phyloP scores from a whole-genome alignment of 2,888 invertebrate species.

The Drosophila demipolita region DNA sequence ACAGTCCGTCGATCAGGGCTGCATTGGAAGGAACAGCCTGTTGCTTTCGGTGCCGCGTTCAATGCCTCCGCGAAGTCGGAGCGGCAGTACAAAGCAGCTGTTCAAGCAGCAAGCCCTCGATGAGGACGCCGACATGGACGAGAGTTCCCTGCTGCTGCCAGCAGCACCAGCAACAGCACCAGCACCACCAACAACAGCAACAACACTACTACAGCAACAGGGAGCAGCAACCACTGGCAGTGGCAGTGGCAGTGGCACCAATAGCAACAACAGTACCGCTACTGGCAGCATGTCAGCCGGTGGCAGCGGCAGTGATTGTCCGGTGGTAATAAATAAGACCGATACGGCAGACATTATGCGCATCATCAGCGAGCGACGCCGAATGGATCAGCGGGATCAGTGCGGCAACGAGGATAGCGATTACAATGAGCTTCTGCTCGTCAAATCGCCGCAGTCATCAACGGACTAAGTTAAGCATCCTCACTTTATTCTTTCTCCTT shows the following conservation, averaged over 20 bases:
- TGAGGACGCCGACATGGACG: conserved; percentile 86
- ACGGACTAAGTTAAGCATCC: conserved; percentile 64
- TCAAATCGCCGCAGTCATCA: conserved; percentile 84
- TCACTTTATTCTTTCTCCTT: background rate
- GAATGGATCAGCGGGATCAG: conserved; percentile 83
- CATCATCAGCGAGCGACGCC: conserved; percentile 85
- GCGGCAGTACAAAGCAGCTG: conserved; percentile 86
- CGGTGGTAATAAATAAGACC: conserved; percentile 75
- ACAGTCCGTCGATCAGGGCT: conserved; percentile 82
- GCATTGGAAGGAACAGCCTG: conserved; percentile 71
- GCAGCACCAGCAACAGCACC: conserved; percentile 20
- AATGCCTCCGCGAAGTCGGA: conserved; percentile 85
- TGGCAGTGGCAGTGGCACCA: conserved; percentile 4
- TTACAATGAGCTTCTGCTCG: conserved; percentile 84
- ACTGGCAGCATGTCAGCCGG: background rate
- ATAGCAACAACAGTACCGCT: background rate
- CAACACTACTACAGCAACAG: conserved; percentile 8
- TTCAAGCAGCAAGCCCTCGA: conserved; percentile 87
- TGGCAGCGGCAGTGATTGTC: conserved; percentile 8
- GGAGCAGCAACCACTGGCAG: conserved; percentile 7
- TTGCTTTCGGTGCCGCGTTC: conserved; percentile 83
- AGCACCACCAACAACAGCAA: conserved; percentile 4
- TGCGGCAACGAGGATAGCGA: conserved; percentile 84
- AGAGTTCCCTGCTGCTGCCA: conserved; percentile 86
- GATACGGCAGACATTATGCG: conserved; percentile 85